These are phyloP conservation scores for Linyphia triangularis DNA, from an alignment of 2,888 invertebrate genomes.

Conservation along the genomic window DNA sequence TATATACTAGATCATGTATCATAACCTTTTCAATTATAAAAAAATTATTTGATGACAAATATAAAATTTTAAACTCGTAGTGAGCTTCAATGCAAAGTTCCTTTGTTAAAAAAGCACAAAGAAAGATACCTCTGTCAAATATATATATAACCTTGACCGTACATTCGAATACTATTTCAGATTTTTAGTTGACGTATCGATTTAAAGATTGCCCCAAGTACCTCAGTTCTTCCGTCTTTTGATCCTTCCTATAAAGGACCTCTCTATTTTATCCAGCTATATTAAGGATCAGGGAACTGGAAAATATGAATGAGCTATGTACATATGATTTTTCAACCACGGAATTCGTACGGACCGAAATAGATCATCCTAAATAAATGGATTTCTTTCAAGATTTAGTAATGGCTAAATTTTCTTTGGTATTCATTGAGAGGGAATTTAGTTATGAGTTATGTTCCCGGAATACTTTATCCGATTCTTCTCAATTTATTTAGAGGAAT, in stretches of 20 bases:
- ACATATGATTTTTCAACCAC: slow-evolving; percentile 29
- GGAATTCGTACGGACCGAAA: neutral
- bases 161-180: neutral
- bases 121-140: no score
- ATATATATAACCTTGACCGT: neutral
- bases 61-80: no score
- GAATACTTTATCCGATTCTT: neutral
- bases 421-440: neutral
- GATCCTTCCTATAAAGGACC: neutral
- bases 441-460: neutral
- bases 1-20: no score
- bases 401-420: slow-evolving; percentile 7
- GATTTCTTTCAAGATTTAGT: slow-evolving; percentile 13
- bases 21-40: no score
- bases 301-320: slow-evolving; percentile 47
- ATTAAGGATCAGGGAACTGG: slow-evolving; percentile 9
- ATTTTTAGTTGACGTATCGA: slow-evolving; percentile 16
- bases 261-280: slow-evolving; percentile 5
- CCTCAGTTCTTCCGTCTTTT: neutral
- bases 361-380: slow-evolving; percentile 32
- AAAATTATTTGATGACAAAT: no score
- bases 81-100: no score
- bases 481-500: neutral
- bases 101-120: no score
- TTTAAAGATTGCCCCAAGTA: neutral